Conservation (phyloP, 2,888 invertebrate genomes). For the Hermodice carunculata region DNA sequence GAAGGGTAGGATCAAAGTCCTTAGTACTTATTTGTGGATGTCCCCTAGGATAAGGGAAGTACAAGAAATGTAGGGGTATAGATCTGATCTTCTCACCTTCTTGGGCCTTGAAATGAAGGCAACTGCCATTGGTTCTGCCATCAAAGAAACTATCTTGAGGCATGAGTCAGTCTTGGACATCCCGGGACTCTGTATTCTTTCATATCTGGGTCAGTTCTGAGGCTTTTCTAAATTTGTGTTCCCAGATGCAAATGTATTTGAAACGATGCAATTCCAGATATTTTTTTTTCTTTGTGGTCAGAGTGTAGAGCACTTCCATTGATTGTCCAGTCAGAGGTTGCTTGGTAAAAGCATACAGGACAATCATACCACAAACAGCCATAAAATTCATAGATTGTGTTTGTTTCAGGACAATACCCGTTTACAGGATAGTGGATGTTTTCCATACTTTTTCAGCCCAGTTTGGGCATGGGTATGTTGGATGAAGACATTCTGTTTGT, state of each 20-base stretch:
- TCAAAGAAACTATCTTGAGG: conserved; percentile 53
- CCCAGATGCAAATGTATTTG: not conserved
- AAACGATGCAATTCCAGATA: not conserved
- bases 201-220: not conserved
- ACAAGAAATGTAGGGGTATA: conserved; percentile 46
- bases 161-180: conserved; percentile 35
- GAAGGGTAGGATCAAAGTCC: conserved; percentile 39
- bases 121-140: conserved; percentile 47
- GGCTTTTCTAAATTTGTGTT: not conserved
- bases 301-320: not conserved
- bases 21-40: conserved; percentile 46
- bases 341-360: not conserved
- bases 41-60: conserved; percentile 49
- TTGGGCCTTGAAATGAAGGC: conserved; percentile 41
- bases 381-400: not conserved
- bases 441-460: not conserved
- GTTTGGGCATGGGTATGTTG: conserved; percentile 1
- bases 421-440: too few relatives aligned
- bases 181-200: conserved; percentile 24
- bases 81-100: conserved; percentile 44
- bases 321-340: not conserved
- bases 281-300: not conserved
- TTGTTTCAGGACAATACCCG: not conserved
- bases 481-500: conserved; percentile 16
- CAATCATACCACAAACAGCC: not conserved